These are phyloP conservation scores for Toxonevra muliebris DNA, from an alignment of 2,888 invertebrate species.

Conservation along the genomic window DNA sequence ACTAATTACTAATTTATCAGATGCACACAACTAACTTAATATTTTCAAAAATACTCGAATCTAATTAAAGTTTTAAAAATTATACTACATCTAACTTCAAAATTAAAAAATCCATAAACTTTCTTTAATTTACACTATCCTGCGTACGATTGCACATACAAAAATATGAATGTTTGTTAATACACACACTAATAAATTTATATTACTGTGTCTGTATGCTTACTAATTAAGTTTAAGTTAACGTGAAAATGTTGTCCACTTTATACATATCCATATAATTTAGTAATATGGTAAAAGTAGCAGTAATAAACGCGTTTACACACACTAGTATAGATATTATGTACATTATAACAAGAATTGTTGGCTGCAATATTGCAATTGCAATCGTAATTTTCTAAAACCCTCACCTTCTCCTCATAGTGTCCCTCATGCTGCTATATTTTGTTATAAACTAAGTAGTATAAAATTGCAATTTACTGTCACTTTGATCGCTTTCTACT, in stretches of 20 bases:
- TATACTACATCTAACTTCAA: too few species aligned
- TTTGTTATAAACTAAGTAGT: background rate
- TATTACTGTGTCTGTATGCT: background rate
- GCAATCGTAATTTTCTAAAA: conserved; percentile 4
- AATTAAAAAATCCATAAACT: too few species aligned
- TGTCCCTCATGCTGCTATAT: background rate
- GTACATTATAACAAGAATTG: too few species aligned
- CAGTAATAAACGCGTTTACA: background rate
- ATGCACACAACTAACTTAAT: too few species aligned
- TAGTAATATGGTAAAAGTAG: conserved; percentile 10
- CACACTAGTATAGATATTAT: background rate
- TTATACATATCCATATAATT: background rate
- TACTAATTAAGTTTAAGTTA: conserved; percentile 28
- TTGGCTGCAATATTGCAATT: background rate
- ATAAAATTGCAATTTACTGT: conserved; percentile 19
- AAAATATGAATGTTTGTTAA: too few species aligned
- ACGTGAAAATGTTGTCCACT: conserved; percentile 29
- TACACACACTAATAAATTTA: too few species aligned
- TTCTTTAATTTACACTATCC: too few species aligned
- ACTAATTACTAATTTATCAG: too few species aligned
- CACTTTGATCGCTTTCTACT: conserved; percentile 10
- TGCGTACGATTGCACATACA: too few species aligned
- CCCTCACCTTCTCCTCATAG: background rate
- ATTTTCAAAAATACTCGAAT: too few species aligned
- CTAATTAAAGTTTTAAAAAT: too few species aligned